These are phyloP conservation scores for Melierax canorus DNA, from an alignment of 2,113 vertebrate species.

Conservation along the genomic window DNA sequence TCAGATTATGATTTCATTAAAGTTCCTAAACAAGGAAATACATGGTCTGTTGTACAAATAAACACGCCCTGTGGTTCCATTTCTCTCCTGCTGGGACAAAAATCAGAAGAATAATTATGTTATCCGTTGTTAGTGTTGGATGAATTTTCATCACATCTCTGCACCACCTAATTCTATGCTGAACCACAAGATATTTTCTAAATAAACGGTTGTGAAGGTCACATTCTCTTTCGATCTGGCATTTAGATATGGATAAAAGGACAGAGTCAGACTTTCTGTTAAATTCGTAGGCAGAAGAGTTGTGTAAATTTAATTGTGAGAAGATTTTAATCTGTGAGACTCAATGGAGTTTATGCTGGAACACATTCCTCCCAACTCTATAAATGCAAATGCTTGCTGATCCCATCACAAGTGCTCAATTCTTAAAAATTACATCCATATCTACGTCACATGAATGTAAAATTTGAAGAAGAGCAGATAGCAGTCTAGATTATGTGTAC, in stretches of 20 bases:
- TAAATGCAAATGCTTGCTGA: background rate
- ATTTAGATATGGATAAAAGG: background rate
- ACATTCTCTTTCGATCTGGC: background rate
- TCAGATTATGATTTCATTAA: conserved; percentile 23
- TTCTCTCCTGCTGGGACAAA: conserved; percentile 2
- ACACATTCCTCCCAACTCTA: background rate
- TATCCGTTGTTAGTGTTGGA: conserved; percentile 47
- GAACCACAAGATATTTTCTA: background rate
- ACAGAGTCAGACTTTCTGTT: background rate
- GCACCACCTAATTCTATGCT: background rate
- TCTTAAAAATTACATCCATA: background rate
- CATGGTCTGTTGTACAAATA: conserved; percentile 30
- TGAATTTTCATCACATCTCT: background rate
- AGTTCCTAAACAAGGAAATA: conserved; percentile 37
- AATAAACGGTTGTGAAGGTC: background rate
- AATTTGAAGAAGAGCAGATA: background rate
- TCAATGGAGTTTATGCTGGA: background rate
- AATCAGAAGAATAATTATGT: conserved; percentile 26
- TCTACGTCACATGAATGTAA: background rate
- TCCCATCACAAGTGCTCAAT: background rate
- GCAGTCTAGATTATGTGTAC: background rate
- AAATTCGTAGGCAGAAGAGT: background rate
- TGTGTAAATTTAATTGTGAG: background rate
- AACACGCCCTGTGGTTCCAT: background rate
- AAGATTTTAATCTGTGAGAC: background rate